A percentile compares a stretch with the other conserved stretches of the same genome.
phyloP scores from a whole-genome alignment of 2,888 invertebrate species.

The Sylvicola fuscatus region DNA sequence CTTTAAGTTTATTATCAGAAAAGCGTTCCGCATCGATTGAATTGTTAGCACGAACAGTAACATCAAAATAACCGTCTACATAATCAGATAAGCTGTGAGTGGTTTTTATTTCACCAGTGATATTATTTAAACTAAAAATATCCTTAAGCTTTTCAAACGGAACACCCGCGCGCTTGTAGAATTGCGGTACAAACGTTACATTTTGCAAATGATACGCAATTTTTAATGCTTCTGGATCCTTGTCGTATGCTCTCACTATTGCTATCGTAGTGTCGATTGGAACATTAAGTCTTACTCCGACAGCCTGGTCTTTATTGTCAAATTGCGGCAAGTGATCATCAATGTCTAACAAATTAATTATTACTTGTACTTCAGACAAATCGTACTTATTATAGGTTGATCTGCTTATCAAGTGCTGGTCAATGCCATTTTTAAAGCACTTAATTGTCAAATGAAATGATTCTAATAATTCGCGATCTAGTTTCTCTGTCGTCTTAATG shows the following conservation, averaged over 20 bases:
- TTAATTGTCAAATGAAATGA: conserved; percentile 42
- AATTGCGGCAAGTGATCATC: conserved; percentile 59
- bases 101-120: conserved; percentile 50
- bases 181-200: conserved; percentile 30
- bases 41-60: conserved; percentile 40
- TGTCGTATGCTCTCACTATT: conserved; percentile 42
- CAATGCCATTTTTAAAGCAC: conserved; percentile 38
- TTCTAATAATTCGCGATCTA: conserved; percentile 43
- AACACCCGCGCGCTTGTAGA: conserved; percentile 24
- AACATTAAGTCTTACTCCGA: conserved; percentile 54
- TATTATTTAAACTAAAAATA: conserved; percentile 39
- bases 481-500: conserved; percentile 34
- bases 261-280: conserved; percentile 50
- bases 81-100: conserved; percentile 41
- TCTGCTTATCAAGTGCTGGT: conserved; percentile 20
- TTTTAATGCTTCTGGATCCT: conserved; percentile 42
- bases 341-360: conserved; percentile 42
- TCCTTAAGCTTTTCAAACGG: conserved; percentile 26
- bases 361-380: conserved; percentile 42
- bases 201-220: conserved; percentile 41
- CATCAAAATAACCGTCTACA: conserved; percentile 41
- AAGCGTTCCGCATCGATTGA: conserved; percentile 29
- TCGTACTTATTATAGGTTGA: conserved; percentile 45
- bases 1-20: conserved; percentile 32
- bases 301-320: conserved; percentile 34